phyloP scores from a whole-genome alignment of 1,140 invertebrate genomes.

The Polypedilum pembai region DNA sequence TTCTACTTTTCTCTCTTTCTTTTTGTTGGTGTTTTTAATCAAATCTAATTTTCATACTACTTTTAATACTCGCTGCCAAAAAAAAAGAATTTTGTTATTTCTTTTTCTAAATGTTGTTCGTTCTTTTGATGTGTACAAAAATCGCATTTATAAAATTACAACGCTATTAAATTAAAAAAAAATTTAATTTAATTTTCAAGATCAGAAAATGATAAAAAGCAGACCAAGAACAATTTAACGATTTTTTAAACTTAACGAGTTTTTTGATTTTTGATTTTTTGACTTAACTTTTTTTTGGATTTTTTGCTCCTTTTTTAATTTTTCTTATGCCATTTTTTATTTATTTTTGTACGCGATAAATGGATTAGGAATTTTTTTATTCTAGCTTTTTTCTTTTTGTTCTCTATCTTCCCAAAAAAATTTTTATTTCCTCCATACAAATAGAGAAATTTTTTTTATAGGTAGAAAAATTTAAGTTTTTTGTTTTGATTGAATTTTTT shows the following conservation, averaged over 20 bases:
- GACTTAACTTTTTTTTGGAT: background rate
- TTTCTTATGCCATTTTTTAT: no score
- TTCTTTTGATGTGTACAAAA: constrained; percentile 25
- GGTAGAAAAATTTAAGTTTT: background rate
- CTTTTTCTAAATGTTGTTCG: constrained; percentile 21
- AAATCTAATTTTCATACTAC: constrained; percentile 24
- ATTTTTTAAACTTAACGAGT: constrained; percentile 13
- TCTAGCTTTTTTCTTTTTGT: no score
- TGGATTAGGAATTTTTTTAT: no score
- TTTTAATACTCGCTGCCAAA: constrained; percentile 28
- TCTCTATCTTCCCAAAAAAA: background rate
- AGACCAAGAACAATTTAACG: background rate
- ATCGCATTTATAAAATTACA: background rate
- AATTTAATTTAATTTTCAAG: background rate
- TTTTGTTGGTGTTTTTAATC: constrained; percentile 26
- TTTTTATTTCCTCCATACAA: background rate
- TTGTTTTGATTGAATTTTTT: constrained; percentile 40
- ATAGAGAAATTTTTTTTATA: background rate
- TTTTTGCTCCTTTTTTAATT: no score
- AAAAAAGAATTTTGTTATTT: background rate
- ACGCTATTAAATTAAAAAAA: background rate
- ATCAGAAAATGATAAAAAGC: background rate
- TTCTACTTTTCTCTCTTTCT: constrained; percentile 25
- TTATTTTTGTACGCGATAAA: no score
- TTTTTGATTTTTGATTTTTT: constrained; percentile 20